Percentiles rank a stretch among this genome's conserved stretches.
These are phyloP conservation scores for Tenthredo livida DNA, from an alignment of 2,888 invertebrate genomes.

Conservation along the genomic window DNA sequence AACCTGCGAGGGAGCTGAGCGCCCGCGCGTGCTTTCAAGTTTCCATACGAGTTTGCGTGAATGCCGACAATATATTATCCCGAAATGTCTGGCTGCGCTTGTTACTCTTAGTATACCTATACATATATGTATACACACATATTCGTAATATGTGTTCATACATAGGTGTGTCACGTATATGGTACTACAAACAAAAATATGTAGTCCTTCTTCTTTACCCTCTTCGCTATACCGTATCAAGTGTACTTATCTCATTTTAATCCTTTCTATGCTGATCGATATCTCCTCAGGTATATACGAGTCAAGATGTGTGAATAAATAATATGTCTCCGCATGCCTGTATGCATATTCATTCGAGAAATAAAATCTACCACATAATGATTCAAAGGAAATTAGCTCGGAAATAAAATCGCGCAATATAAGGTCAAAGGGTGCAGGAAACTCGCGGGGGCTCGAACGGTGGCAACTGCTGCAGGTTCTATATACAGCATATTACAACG, in stretches of 20 bases:
- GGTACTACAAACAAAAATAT: neutral
- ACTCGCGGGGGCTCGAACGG: neutral
- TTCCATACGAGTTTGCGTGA: constrained; percentile 11
- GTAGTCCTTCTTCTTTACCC: too few relatives aligned
- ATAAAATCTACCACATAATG: too few relatives aligned
- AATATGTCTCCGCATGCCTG: too few relatives aligned
- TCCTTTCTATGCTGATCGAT: neutral
- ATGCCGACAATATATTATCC: constrained; percentile 32
- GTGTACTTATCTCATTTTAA: neutral
- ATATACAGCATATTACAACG: too few relatives aligned
- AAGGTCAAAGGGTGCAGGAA: neutral
- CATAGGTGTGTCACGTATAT: neutral
- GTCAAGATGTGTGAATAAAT: neutral
- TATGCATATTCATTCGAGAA: too few relatives aligned
- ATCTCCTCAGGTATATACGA: neutral
- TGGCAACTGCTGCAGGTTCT: neutral
- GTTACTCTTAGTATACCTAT: neutral
- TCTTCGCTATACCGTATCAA: too few relatives aligned
- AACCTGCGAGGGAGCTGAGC: neutral
- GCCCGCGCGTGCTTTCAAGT: constrained; percentile 14
- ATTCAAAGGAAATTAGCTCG: neutral
- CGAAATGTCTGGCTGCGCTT: constrained; percentile 27
- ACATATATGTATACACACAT: neutral
- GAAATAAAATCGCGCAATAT: neutral
- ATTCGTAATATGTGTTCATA: too few relatives aligned